These are phyloP conservation scores for Baryphthengus martii DNA, from an alignment of 2,113 vertebrate species.

Conservation along the genomic window DNA sequence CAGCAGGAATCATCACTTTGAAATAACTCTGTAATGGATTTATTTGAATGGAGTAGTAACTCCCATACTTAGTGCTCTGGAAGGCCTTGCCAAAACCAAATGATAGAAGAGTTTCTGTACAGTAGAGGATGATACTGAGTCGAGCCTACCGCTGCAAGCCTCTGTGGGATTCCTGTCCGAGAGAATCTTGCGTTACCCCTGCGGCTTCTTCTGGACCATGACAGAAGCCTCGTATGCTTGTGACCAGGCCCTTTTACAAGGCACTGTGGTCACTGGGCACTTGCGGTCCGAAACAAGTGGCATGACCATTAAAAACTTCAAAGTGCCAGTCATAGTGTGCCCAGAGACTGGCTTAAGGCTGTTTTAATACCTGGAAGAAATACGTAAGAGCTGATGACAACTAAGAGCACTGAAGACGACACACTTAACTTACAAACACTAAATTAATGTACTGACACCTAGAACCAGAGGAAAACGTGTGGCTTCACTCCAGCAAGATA, in stretches of 20 bases:
- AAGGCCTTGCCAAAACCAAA: background rate
- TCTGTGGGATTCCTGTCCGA: background rate
- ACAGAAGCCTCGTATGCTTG: background rate
- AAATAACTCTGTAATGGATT: background rate
- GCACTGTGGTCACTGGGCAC: background rate
- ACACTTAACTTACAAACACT: background rate
- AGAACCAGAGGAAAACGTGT: background rate
- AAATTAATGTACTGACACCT: background rate
- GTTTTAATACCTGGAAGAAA: background rate
- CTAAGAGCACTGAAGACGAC: background rate
- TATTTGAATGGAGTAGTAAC: background rate
- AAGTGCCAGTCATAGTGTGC: background rate
- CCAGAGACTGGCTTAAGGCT: background rate
- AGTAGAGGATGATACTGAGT: background rate
- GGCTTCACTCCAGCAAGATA: background rate
- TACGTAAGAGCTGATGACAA: accelerated
- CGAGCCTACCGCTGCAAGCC: background rate
- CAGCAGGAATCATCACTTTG: background rate
- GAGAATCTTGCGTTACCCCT: background rate
- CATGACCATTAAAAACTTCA: background rate
- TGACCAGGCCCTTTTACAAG: background rate
- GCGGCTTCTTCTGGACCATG: background rate
- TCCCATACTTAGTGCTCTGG: background rate
- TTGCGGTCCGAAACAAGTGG: background rate
- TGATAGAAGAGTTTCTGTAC: background rate